Percentiles rank a stretch among this genome's conserved stretches.
Evolutionary conservation across 2,113 vertebrate genomes (phyloP).

Genomic region (Thamnaconus septentrionalis): DNA sequence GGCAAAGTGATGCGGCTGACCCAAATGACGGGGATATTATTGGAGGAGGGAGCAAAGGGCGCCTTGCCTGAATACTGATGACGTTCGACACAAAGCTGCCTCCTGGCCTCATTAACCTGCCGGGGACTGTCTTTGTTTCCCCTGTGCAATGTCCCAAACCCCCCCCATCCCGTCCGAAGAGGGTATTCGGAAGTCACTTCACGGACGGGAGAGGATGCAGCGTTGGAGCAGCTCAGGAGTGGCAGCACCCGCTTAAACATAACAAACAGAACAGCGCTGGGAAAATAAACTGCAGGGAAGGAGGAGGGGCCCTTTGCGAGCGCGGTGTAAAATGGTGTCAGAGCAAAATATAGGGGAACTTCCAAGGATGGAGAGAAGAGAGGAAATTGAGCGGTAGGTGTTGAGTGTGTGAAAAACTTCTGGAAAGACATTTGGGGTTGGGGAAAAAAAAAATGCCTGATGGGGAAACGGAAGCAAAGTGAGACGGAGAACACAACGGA

Average conservation of each 20-base stretch:
- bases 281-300: neutral
- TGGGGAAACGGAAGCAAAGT: constrained; percentile 20
- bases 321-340: constrained; percentile 11
- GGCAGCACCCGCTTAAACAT: neutral
- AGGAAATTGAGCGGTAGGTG: constrained; percentile 9
- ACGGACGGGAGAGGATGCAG: constrained; percentile 1
- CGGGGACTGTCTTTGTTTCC: constrained; percentile 62
- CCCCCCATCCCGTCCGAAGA: constrained; percentile 23
- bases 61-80: constrained; percentile 73
- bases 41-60: constrained; percentile 39
- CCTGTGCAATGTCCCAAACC: constrained; percentile 44
- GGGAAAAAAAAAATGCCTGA: constrained; percentile 25
- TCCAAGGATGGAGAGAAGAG: neutral
- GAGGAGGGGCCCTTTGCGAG: neutral
- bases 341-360: neutral
- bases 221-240: constrained; percentile 7
- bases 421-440: constrained; percentile 11
- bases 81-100: constrained; percentile 64
- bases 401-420: constrained; percentile 21
- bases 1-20: constrained; percentile 57
- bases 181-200: constrained; percentile 21
- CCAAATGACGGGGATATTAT: constrained; percentile 73
- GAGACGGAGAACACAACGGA: constrained; percentile 20
- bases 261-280: neutral
- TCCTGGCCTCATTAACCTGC: constrained; percentile 79